Base-by-base conservation (phyloP, 2,888 invertebrate genomes). In the Heliconius aoede region DNA sequence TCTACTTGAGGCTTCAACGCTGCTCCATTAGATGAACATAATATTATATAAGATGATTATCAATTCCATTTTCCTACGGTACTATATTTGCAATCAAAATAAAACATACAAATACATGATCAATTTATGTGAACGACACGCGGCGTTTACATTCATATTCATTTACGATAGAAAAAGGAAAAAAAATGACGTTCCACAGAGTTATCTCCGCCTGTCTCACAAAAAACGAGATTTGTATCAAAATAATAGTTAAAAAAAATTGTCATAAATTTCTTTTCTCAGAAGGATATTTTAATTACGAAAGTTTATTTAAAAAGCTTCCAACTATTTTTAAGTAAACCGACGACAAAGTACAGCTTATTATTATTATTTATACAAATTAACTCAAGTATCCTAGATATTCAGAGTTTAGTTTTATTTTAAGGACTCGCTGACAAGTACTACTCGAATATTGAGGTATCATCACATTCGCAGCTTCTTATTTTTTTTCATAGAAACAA, bases 301-400 rank as follows among this genome's bases (percentile, higher is more conserved):
- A 64, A 61, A 28, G 2, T 3, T 28, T 61, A 18, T 28, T 7
- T 40, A 67, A 46, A 18, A 15, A 7, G 18, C 5, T 40, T 46
- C 18, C 1, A 26, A 28, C 21, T 28, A 68, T 51, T 28, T 26
- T 28, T 51, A 21, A 68, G 21, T 21, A 24, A 68, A 51, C 11
- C 28, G 21, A 68, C 28, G 32, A 64, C 64, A 32, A 32, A 64
- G 32, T 32, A 64, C 32, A 64, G 64, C 64, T 64, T 4, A 28
- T 51, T 68, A 68, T 28, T 28, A 68, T 30, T 51, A 28, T 51
- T n/a, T n/a, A n/a, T n/a, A n/a, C n/a, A 51, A 68, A 68, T 51
- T 26, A 68, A 68, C 51, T 18, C 68, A 68, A 68, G 68, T 68
- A 68, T 68, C 5, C 28, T 28, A 28, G 46, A 51, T 67, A 28